A percentile compares a stretch with the other conserved stretches of the same genome.
phyloP scores from a whole-genome alignment of 2,797 vertebrate genomes.

The Alauda arvensis region DNA sequence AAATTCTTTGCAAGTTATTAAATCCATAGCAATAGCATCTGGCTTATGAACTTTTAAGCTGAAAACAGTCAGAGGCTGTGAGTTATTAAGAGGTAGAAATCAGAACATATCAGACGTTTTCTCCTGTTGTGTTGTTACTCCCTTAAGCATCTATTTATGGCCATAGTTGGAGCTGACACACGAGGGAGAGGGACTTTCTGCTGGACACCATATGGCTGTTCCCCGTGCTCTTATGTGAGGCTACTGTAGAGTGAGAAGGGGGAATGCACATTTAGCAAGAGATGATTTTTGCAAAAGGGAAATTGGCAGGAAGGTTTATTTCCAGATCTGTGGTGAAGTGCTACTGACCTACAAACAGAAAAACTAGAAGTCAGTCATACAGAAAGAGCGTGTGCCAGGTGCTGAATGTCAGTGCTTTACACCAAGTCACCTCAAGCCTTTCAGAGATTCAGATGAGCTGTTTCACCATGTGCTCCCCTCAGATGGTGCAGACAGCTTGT shows the following conservation, averaged over 20 bases:
- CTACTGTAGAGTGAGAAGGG: neutral
- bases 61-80: neutral
- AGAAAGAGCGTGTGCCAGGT: slow-evolving; percentile 4
- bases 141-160: neutral
- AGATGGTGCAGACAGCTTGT: slow-evolving; percentile 37
- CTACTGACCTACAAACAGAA: slow-evolving; percentile 47
- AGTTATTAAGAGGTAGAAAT: neutral
- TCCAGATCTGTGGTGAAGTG: slow-evolving; percentile 18
- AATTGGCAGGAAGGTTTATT: neutral
- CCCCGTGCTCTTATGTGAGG: neutral
- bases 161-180: neutral
- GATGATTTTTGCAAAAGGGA: neutral
- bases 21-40: neutral
- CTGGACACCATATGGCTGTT: neutral
- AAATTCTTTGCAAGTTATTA: neutral
- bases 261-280: neutral
- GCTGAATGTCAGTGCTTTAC: slow-evolving; percentile 9
- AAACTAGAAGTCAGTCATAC: neutral
- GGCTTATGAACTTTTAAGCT: neutral
- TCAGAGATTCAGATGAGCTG: neutral
- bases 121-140: neutral
- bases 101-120: neutral
- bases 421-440: slow-evolving; percentile 18
- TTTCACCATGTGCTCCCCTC: slow-evolving; percentile 24
- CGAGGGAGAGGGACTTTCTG: neutral